Evolutionary conservation across 2,113 vertebrate species (phyloP).

Genomic region (Oriolus oriolus): DNA sequence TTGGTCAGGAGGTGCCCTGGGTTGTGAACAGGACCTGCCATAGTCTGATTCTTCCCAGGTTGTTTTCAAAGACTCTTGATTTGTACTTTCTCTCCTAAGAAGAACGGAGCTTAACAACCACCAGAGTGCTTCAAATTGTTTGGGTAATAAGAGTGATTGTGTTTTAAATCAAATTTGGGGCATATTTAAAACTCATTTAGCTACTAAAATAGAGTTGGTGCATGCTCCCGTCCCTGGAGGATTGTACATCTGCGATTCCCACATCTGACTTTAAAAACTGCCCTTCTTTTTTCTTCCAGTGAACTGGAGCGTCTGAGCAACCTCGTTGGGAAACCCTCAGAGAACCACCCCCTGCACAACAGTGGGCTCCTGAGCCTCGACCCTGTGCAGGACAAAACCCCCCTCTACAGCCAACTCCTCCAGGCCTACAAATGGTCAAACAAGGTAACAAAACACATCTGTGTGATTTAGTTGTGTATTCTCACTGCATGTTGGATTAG

Average conservation of each 20-base stretch:
- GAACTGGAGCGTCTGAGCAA: constrained; percentile 93
- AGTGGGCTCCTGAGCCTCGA: constrained; percentile 92
- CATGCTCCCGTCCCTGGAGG: not conserved
- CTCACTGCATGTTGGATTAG: not conserved
- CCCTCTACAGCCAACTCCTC: constrained; percentile 94
- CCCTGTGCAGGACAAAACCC: constrained; percentile 97
- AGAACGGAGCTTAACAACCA: not conserved
- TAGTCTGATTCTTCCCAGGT: not conserved
- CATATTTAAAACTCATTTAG: not conserved
- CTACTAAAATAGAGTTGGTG: not conserved
- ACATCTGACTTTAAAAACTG: not conserved
- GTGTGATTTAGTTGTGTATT: not conserved
- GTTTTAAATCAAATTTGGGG: not conserved
- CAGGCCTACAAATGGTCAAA: constrained; percentile 99
- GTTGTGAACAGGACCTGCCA: not conserved
- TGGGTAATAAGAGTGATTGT: not conserved
- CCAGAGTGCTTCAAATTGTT: not conserved
- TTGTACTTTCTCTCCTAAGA: not conserved
- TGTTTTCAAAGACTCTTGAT: not conserved
- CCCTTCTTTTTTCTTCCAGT: constrained; percentile 68
- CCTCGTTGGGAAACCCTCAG: constrained; percentile 91
- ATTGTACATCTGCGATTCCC: fast-evolving
- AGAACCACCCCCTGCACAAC: constrained; percentile 96
- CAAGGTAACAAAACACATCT: constrained; percentile 77
- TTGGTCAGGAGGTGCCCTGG: not conserved